phyloP scores from a whole-genome alignment of 92 coral and sea anemone species.

The Zoanthus sociatus region DNA sequence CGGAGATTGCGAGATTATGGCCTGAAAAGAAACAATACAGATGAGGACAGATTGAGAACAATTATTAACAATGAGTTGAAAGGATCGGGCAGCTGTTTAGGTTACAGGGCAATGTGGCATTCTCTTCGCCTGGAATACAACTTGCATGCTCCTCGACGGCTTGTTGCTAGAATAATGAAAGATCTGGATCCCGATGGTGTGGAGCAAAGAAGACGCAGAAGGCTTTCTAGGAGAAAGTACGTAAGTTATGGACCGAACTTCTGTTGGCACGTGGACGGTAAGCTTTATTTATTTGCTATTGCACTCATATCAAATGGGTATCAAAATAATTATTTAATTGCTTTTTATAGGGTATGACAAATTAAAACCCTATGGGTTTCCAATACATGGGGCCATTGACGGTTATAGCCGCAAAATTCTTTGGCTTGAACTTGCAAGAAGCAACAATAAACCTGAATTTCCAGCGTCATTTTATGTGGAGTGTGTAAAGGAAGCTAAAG shows the following conservation, averaged over 20 bases:
- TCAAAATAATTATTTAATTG: too few relatives aligned
- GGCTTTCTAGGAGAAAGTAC: slow-evolving; percentile 31
- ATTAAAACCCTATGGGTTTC: slow-evolving; percentile 22
- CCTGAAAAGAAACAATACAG: slow-evolving; percentile 47
- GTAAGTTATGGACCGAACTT: slow-evolving; percentile 30
- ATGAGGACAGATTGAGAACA: slow-evolving; percentile 21
- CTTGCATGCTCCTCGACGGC: slow-evolving; percentile 52
- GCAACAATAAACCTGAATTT: slow-evolving; percentile 62
- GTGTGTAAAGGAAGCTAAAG: slow-evolving; percentile 49
- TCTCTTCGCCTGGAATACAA: slow-evolving; percentile 52
- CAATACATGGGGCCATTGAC: slow-evolving; percentile 64
- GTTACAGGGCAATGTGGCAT: slow-evolving; percentile 73
- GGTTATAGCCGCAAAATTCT: slow-evolving; percentile 58
- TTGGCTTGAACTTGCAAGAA: slow-evolving; percentile 60
- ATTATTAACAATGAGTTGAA: slow-evolving; percentile 32
- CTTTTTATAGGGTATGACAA: not conserved
- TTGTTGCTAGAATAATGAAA: slow-evolving; percentile 31
- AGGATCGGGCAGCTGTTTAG: slow-evolving; percentile 50
- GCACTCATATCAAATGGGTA: too few relatives aligned
- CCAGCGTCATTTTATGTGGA: slow-evolving; percentile 53
- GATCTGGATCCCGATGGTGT: slow-evolving; percentile 39
- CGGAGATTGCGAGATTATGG: slow-evolving; percentile 59
- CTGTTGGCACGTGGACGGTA: not conserved
- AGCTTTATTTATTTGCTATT: too few relatives aligned
- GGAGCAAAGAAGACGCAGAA: slow-evolving; percentile 21